Conservation (phyloP, 2,888 invertebrate genomes). For the Trachelus iudaicus region DNA sequence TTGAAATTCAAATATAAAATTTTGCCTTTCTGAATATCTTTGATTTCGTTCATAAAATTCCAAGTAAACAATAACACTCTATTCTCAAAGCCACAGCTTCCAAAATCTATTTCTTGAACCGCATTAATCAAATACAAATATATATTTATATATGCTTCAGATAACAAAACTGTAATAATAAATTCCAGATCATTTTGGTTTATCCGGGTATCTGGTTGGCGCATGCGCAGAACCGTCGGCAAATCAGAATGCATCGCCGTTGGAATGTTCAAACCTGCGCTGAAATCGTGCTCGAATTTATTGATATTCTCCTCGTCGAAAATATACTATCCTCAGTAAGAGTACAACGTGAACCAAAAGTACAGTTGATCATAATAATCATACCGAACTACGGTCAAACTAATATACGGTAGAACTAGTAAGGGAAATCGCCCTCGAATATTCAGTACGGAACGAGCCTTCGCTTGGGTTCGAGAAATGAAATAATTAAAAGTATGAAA, state of each 20-base stretch:
- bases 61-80: too few relatives aligned
- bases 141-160: too few relatives aligned
- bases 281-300: constrained; percentile 59
- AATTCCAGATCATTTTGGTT: background rate
- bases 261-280: constrained; percentile 23
- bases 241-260: constrained; percentile 21
- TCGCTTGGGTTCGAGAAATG: background rate
- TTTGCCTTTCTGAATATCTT: background rate
- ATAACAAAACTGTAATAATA: background rate
- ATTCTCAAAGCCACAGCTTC: background rate
- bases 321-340: background rate
- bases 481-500: background rate
- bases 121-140: background rate
- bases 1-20: background rate
- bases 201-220: background rate
- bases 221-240: constrained; percentile 23
- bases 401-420: constrained; percentile 2
- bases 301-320: constrained; percentile 50
- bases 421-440: background rate
- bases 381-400: background rate
- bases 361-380: constrained; percentile 5
- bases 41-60: too few relatives aligned
- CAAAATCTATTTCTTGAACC: background rate
- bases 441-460: background rate
- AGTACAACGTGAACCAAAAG: background rate